phyloP scores from a whole-genome alignment of 2,797 vertebrate genomes.

The Poecile montanus region DNA sequence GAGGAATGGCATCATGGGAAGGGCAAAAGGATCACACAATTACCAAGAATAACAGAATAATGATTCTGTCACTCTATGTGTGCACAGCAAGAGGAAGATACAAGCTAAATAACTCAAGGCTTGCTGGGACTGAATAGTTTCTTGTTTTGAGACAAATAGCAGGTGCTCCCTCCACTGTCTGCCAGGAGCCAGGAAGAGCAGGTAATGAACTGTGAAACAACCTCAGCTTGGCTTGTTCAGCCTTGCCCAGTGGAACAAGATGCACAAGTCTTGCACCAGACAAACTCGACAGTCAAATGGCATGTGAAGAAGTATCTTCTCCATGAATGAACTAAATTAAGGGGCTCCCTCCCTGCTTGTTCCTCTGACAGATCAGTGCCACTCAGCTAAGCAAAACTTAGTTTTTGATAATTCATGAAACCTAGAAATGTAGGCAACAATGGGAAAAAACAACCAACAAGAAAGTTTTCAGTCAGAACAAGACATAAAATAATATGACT shows the following conservation, averaged over 20 bases:
- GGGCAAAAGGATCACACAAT: not conserved
- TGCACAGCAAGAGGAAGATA: not conserved
- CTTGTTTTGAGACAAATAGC: not conserved
- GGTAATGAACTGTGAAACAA: not conserved
- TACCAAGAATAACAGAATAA: not conserved
- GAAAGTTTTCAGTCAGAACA: not conserved
- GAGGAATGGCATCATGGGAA: not conserved
- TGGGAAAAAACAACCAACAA: not conserved
- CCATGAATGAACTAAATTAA: not conserved
- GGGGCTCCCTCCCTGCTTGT: not conserved
- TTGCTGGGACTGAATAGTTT: not conserved
- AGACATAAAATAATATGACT: not conserved
- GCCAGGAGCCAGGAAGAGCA: not conserved
- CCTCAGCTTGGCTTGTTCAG: not conserved
- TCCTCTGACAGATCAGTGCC: not conserved
- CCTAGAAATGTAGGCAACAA: not conserved
- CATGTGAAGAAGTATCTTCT: not conserved
- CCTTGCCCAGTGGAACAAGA: not conserved
- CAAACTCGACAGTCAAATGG: not conserved
- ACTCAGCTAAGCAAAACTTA: not conserved
- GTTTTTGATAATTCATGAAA: not conserved
- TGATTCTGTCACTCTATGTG: not conserved
- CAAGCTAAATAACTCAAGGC: not conserved
- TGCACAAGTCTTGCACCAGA: not conserved
- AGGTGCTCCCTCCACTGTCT: not conserved